These are phyloP conservation scores for Equus quagga DNA, from an alignment of 2,113 vertebrate species.

Conservation along the genomic window DNA sequence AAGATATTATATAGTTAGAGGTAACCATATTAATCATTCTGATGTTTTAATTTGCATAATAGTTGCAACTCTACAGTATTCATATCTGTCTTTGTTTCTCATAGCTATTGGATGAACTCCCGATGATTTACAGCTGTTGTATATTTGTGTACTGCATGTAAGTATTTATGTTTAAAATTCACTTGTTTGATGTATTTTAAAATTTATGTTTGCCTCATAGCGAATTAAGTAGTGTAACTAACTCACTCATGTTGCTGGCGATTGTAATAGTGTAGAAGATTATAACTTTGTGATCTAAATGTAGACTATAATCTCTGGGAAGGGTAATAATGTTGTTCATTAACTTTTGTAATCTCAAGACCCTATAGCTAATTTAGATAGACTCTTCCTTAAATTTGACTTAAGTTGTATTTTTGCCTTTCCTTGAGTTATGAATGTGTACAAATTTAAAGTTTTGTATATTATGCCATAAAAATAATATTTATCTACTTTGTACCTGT, in stretches of 20 bases:
- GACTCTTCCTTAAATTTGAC: slow-evolving; percentile 25
- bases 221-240: slow-evolving; percentile 43
- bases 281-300: slow-evolving; percentile 1
- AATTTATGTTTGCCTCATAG: background rate
- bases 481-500: background rate
- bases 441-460: slow-evolving; percentile 18
- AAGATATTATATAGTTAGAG: slow-evolving; percentile 15
- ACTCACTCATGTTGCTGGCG: background rate
- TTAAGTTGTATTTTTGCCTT: slow-evolving; percentile 29
- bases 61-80: slow-evolving; percentile 9
- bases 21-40: slow-evolving; percentile 29
- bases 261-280: slow-evolving; percentile 26
- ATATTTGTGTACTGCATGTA: slow-evolving; percentile 99
- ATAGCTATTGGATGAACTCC: slow-evolving; percentile 97
- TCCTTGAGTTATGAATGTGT: slow-evolving; percentile 47
- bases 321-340: slow-evolving; percentile 39
- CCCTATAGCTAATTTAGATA: slow-evolving; percentile 6
- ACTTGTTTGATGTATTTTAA: slow-evolving; percentile 43
- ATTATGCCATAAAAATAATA: background rate
- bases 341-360: slow-evolving; percentile 54
- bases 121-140: slow-evolving; percentile 99
- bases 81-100: slow-evolving; percentile 81
- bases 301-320: background rate
- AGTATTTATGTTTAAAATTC: slow-evolving; percentile 86
- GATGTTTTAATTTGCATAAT: slow-evolving; percentile 35